Evolutionary conservation across 2,113 vertebrate species (phyloP).

Genomic region (Azemiops feae): DNA sequence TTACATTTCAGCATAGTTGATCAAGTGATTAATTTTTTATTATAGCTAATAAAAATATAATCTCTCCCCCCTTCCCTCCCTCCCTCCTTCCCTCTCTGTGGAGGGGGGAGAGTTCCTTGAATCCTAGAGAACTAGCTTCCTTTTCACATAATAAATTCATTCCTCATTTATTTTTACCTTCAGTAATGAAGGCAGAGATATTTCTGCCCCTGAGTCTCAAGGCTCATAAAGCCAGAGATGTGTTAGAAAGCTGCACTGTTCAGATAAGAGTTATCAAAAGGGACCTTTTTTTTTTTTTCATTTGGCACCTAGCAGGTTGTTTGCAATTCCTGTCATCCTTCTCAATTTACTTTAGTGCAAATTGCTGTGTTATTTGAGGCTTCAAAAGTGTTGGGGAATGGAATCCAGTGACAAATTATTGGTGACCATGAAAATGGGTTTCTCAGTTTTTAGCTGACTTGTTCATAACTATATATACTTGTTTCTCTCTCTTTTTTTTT

Average conservation of each 20-base stretch:
- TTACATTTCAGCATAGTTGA: neutral
- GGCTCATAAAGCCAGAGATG: slow-evolving; percentile 38
- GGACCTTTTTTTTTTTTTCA: slow-evolving; percentile 15
- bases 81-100: too few relatives aligned
- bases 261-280: slow-evolving; percentile 46
- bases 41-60: neutral
- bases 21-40: neutral
- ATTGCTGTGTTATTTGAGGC: slow-evolving; percentile 11
- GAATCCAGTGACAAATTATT: neutral
- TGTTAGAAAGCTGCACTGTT: slow-evolving; percentile 43
- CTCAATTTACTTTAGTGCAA: slow-evolving; percentile 35
- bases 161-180: slow-evolving; percentile 35
- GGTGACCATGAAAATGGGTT: neutral
- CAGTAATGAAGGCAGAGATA: slow-evolving; percentile 21
- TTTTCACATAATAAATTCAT: neutral
- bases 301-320: slow-evolving; percentile 18
- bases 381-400: slow-evolving; percentile 15
- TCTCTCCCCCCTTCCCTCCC: neutral
- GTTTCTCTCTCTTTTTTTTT: neutral
- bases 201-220: slow-evolving; percentile 38
- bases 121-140: neutral
- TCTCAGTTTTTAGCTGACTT: slow-evolving; percentile 15
- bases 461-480: slow-evolving; percentile 5
- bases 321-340: slow-evolving; percentile 28
- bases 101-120: neutral